Evolutionary conservation across 2,888 invertebrate species (phyloP).

Genomic region (Ormia ochracea): DNA sequence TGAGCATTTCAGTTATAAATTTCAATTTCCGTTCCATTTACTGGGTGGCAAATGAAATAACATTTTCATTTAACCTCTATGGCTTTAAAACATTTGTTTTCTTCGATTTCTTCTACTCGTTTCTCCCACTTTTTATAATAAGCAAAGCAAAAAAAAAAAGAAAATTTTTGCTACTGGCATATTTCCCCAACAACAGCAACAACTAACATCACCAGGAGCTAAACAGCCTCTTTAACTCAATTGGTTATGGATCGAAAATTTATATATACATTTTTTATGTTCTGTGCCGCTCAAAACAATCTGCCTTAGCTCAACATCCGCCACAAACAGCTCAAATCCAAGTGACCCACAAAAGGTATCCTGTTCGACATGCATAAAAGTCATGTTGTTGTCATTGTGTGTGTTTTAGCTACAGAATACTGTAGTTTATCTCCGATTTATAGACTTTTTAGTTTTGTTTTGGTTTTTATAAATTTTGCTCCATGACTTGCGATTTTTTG

Average conservation of each 20-base stretch:
- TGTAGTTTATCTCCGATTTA: conserved; percentile 2
- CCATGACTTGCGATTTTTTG: not conserved
- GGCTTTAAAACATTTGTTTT: conserved; percentile 60
- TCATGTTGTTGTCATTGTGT: conserved; percentile 4
- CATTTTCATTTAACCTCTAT: conserved; percentile 66
- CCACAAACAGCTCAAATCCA: conserved; percentile 55
- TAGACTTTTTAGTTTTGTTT: conserved; percentile 8
- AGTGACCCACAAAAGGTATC: conserved; percentile 53
- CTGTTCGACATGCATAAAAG: conserved; percentile 18
- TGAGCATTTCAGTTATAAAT: conserved; percentile 64
- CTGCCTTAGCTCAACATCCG: conserved; percentile 47
- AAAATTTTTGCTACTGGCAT: conserved; percentile 8
- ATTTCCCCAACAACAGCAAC: not conserved
- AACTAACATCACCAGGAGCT: not conserved
- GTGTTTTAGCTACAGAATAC: conserved; percentile 9
- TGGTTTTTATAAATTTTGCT: not conserved
- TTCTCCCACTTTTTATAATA: not conserved
- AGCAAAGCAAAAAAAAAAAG: not conserved
- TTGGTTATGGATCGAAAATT: conserved; percentile 42
- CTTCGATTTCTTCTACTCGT: conserved; percentile 11
- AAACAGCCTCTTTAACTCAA: conserved; percentile 18
- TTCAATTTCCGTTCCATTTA: conserved; percentile 65
- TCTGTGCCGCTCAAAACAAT: conserved; percentile 4
- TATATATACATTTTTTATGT: not conserved
- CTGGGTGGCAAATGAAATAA: conserved; percentile 66